Conservation (phyloP, 2,888 invertebrate genomes). For the Rhagonycha lutea region DNA sequence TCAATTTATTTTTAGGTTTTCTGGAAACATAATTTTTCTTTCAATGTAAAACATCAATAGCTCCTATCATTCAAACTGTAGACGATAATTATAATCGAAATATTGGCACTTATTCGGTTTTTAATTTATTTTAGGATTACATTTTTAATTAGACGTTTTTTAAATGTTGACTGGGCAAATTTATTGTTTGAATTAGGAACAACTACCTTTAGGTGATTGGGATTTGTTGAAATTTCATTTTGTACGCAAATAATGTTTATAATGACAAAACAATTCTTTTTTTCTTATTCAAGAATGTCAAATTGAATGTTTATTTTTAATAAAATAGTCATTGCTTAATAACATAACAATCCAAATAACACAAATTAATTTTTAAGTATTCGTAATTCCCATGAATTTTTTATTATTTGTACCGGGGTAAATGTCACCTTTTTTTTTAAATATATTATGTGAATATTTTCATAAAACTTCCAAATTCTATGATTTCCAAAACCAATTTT, state of each 20-base stretch:
- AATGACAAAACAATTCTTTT: neutral
- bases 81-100: neutral
- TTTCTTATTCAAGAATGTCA: neutral
- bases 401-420: too few relatives aligned
- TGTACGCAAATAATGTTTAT: neutral
- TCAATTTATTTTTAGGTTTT: neutral
- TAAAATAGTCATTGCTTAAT: too few relatives aligned
- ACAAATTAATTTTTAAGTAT: too few relatives aligned
- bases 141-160: neutral
- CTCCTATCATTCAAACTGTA: too few relatives aligned
- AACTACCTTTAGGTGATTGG: neutral
- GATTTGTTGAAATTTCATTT: neutral
- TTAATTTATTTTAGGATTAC: neutral
- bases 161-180: neutral
- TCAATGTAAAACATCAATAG: neutral
- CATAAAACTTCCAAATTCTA: too few relatives aligned
- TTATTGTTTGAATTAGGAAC: neutral
- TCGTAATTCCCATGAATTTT: too few relatives aligned
- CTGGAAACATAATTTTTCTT: neutral
- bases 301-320: too few relatives aligned
- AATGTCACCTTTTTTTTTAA: too few relatives aligned
- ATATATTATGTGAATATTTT: too few relatives aligned
- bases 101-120: neutral
- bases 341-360: too few relatives aligned
- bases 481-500: too few relatives aligned